Base-by-base conservation (phyloP, 1,140 invertebrate species). In the Drosophila rhopaloa region DNA sequence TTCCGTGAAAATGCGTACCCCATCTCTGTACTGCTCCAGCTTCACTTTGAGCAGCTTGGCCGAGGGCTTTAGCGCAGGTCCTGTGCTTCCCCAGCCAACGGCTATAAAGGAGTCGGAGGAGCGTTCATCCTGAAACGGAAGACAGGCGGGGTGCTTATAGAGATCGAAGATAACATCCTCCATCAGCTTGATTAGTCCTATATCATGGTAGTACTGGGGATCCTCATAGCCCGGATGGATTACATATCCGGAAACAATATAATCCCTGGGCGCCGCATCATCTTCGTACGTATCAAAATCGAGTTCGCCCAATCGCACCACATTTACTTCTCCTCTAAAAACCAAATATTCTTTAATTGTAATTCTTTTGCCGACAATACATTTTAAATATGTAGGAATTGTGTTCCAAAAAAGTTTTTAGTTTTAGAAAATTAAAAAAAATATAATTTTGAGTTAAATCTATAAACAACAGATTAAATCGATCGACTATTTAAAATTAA, bases 41-140 rank as follows among this genome's bases (percentile, higher is more conserved):
- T 91, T 91, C 0, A 95, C 94, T 84, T 95, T 94, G 0, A 93
- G 71, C 14, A 95, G 79, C 63, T 93, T 76, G 6, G 93, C 56
- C 0, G 82, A 79, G 2, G 68, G 75, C 44, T 57, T 72, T 0
- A 56, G 61, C 0, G 73, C 82, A 5, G 84, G 58, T 4, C 50
- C 56, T 0, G 37, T 78, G 59, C 75, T 84, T 7, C 90, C 90
- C 90, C 90, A 91, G 2, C 90, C 90, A 0, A 91, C 73, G 5
- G 90, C 90, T 27, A 91, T 81, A 10, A 73, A 88, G 7, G 73
- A 59, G 16, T 71, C 19, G 35, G 61, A 8, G 1, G 35, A 55
- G 0, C 38, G n/a, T 6, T 83, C 81, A 56, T 67, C 67, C 19
- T 65, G 61, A 11, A 74, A 77, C 4, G 91, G 88, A 37, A 92